Conservation (phyloP, 2,113 vertebrate species). For the Sander lucioperca region DNA sequence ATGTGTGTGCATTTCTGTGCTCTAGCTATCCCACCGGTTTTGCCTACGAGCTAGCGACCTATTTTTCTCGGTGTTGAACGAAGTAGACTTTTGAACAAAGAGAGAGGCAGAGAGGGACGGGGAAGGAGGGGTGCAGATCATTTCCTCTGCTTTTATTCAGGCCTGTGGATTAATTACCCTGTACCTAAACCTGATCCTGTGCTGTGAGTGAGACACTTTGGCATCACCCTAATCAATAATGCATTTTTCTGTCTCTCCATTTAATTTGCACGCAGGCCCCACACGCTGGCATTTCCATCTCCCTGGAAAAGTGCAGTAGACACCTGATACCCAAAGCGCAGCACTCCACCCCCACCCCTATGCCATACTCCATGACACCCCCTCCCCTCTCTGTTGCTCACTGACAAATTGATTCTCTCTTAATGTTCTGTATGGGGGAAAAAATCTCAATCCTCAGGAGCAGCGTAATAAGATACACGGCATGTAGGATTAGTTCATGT, state of each 20-base stretch:
- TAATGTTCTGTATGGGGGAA: constrained; percentile 65
- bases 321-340: constrained; percentile 78
- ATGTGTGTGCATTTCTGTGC: constrained; percentile 36
- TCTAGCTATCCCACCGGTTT: constrained; percentile 57
- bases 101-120: constrained; percentile 18
- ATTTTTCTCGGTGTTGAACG: constrained; percentile 75
- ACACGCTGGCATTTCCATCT: constrained; percentile 66
- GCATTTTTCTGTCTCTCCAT: constrained; percentile 86
- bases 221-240: constrained; percentile 85
- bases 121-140: constrained; percentile 46
- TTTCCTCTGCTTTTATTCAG: constrained; percentile 75
- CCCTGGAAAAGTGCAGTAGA: constrained; percentile 72
- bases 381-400: constrained; percentile 57
- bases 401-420: constrained; percentile 81
- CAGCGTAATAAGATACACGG: constrained; percentile 46
- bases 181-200: constrained; percentile 77
- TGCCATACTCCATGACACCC: constrained; percentile 38
- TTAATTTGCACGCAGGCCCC: constrained; percentile 82
- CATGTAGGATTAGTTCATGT: constrained; percentile 50
- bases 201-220: constrained; percentile 82
- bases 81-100: constrained; percentile 69
- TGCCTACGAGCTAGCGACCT: constrained; percentile 79
- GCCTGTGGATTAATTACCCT: constrained; percentile 85
- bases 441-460: constrained; percentile 46
- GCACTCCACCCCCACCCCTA: constrained; percentile 57